Evolutionary conservation across 1,140 invertebrate genomes (phyloP).

Genomic region (Atta cephalotes): DNA sequence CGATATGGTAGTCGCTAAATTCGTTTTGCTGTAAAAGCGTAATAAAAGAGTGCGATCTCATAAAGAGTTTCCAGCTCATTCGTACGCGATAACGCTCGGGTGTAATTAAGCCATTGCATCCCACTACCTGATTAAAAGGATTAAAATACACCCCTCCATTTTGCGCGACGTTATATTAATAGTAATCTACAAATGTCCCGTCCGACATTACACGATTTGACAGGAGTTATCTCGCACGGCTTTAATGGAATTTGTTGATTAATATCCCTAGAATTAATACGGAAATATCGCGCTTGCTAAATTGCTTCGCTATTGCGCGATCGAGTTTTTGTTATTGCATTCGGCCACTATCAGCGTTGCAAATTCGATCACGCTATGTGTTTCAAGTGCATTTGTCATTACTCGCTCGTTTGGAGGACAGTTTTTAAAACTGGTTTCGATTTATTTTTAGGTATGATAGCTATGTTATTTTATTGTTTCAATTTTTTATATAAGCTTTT

Average conservation of each 20-base stretch:
- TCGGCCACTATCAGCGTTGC: conserved; percentile 54
- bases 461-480: background rate
- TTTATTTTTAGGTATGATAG: conserved; percentile 32
- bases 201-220: conserved; percentile 54
- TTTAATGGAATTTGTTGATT: conserved; percentile 69
- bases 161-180: conserved; percentile 49
- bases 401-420: conserved; percentile 28
- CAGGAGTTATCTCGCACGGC: conserved; percentile 44
- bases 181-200: conserved; percentile 56
- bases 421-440: conserved; percentile 23
- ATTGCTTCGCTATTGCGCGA: conserved; percentile 56
- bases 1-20: conserved; percentile 45
- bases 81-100: conserved; percentile 38
- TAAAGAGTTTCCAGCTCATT: conserved; percentile 52
- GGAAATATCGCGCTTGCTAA: conserved; percentile 36
- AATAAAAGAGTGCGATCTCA: conserved; percentile 42
- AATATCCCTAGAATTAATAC: conserved; percentile 67
- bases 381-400: conserved; percentile 57
- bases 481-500: conserved; percentile 33
- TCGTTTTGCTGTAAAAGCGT: conserved; percentile 35
- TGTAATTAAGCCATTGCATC: conserved; percentile 63
- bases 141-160: conserved; percentile 62
- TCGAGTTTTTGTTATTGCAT: conserved; percentile 60
- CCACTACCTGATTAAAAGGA: conserved; percentile 58
- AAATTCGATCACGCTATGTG: conserved; percentile 48